Conservation (phyloP, 1,140 invertebrate species). For the Macrobrachium nipponense region DNA sequence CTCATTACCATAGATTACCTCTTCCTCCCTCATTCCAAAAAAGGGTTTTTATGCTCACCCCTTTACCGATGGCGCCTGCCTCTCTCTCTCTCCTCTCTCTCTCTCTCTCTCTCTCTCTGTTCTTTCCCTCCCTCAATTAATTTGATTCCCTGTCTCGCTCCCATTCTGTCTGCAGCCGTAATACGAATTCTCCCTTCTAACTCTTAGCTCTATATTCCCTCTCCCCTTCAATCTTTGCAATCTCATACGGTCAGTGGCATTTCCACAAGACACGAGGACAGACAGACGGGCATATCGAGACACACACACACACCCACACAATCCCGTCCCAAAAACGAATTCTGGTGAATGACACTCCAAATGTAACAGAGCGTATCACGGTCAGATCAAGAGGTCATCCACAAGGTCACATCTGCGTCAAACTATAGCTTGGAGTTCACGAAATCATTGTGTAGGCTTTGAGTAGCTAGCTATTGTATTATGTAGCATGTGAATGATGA, state of each 20-base stretch:
- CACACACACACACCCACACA: too few relatives aligned
- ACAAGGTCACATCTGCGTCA: too few relatives aligned
- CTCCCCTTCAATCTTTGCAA: background rate
- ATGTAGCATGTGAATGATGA: too few relatives aligned
- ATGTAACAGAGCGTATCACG: too few relatives aligned
- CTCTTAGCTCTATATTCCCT: background rate
- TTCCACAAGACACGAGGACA: too few relatives aligned
- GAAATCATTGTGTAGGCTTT: background rate
- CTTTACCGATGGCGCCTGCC: background rate
- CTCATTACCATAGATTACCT: background rate
- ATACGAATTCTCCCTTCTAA: background rate
- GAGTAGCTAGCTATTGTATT: background rate
- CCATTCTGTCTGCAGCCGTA: background rate
- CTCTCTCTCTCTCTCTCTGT: background rate
- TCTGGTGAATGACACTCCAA: too few relatives aligned
- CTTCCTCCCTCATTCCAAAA: background rate
- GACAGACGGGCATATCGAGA: too few relatives aligned
- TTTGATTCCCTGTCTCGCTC: background rate
- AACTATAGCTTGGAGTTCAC: too few relatives aligned
- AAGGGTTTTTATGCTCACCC: background rate
- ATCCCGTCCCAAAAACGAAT: too few relatives aligned
- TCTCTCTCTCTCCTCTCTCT: background rate
- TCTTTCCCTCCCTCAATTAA: background rate
- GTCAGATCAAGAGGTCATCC: too few relatives aligned
- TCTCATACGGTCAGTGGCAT: too few relatives aligned